Base-by-base conservation (phyloP, 2,113 vertebrate species). In the Melanerpes formicivorus region DNA sequence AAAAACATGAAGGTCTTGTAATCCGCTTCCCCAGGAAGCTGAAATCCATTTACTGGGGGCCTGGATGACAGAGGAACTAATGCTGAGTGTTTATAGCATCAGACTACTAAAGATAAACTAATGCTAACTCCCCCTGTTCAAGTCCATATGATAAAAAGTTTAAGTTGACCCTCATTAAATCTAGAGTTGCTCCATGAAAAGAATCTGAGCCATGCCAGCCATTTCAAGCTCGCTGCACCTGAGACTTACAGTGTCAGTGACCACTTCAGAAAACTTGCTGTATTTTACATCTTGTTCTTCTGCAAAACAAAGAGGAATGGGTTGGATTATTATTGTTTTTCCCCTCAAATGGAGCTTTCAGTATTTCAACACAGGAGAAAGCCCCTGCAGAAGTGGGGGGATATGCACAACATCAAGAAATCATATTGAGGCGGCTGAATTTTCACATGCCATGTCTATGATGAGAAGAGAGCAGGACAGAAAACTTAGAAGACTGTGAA, bases 311-410 rank as follows among this genome's bases (percentile, higher is more conserved):
- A 74, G 37, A 85, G 14, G 34, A 89, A 44, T 10, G 14, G 44
- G 21, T 46, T n/a, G 7, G 14, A 5, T 19, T 17, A 37, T n/a
- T 67, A 44, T 1, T 27, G 62, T 84, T 60, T 26, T 60, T 29
- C 14, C 69, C 27, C 73, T 55, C 16, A 88, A 88, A 58, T 40
- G 4, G 80, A 78, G 17, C n/a, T 48, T 27, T 48, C 16, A 11
- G 15, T 80, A 63, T 95, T 94, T 95, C 11, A 15, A 74, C 34
- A 93, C 76, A 93, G 30, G 40, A 76, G 42, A 52, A 90, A 88
- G 32, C 29, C 8, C 12, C 30, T 67, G 30, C 25, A 86, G 58
- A 94, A 87, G 52, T 78, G 23, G 60, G 70, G 46, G 50, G 22
- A 17, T 25, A 32, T 67, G 37, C 59, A 88, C 11, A 80, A 15